Percentiles rank a stretch among this genome's conserved stretches.
phyloP scores from a whole-genome alignment of 2,797 vertebrate genomes.

The Hypotaenidia okinawae region DNA sequence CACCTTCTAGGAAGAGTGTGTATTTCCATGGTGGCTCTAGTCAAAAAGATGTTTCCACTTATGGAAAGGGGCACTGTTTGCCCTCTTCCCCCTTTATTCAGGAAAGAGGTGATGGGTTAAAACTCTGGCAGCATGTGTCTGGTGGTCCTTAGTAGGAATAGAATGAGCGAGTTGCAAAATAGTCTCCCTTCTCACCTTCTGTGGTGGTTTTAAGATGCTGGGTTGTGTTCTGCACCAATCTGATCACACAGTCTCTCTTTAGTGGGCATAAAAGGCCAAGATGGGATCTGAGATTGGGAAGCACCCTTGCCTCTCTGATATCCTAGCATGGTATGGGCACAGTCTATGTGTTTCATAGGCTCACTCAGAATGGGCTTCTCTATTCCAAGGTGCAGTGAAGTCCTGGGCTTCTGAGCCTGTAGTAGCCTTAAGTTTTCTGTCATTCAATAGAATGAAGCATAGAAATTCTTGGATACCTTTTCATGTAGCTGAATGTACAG shows the following conservation, averaged over 20 bases:
- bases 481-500: background rate
- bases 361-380: background rate
- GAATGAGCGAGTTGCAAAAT: background rate
- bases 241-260: background rate
- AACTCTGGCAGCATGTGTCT: background rate
- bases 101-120: background rate
- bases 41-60: background rate
- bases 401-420: background rate
- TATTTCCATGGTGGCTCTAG: background rate
- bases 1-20: background rate
- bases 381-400: background rate
- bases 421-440: background rate
- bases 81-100: background rate
- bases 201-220: background rate
- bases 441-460: background rate
- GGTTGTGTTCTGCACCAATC: background rate
- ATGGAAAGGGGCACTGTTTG: background rate
- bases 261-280: background rate
- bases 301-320: background rate
- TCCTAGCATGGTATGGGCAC: background rate
- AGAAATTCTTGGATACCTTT: background rate
- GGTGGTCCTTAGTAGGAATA: background rate
- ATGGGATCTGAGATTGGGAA: fast-evolving
- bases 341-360: fast-evolving
- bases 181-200: background rate